Percentiles rank a stretch among this genome's conserved stretches.
These are phyloP conservation scores for Thermophis baileyi DNA, from an alignment of 2,113 vertebrate genomes.

Conservation along the genomic window DNA sequence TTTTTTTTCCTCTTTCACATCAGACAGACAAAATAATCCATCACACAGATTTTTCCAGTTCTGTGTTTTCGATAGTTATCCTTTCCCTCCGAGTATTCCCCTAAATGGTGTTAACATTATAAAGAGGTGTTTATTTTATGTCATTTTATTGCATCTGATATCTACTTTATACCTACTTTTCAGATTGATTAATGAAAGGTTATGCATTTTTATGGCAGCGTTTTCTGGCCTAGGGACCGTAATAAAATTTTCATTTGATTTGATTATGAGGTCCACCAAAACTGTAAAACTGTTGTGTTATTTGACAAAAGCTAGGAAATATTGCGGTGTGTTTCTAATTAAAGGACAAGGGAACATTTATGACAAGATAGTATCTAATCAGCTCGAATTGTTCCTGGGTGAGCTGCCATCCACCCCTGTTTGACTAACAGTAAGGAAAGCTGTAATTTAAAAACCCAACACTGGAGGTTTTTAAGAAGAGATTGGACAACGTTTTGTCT, in stretches of 20 bases:
- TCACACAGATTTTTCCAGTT: neutral
- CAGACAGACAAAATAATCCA: neutral
- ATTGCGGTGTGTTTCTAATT: neutral
- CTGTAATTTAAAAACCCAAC: neutral
- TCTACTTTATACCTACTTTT: neutral
- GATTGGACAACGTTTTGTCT: neutral
- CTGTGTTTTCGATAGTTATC: neutral
- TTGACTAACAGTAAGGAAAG: neutral
- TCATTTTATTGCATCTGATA: neutral
- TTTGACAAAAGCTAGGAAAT: neutral
- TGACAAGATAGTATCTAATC: neutral
- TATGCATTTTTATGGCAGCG: neutral
- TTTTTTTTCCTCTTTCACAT: neutral
- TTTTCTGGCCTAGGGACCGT: neutral
- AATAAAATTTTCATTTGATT: neutral
- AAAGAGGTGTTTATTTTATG: neutral
- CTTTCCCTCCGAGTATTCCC: neutral
- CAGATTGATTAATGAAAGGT: neutral
- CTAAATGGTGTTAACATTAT: neutral
- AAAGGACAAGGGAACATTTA: neutral
- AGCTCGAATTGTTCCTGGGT: neutral
- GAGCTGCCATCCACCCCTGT: neutral
- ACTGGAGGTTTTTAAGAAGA: too few relatives aligned
- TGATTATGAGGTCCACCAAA: neutral
- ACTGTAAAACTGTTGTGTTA: neutral